A percentile compares a stretch with the other conserved stretches of the same genome.
These are phyloP conservation scores for Nibea albiflora DNA, from an alignment of 2,113 vertebrate species.

Conservation along the genomic window DNA sequence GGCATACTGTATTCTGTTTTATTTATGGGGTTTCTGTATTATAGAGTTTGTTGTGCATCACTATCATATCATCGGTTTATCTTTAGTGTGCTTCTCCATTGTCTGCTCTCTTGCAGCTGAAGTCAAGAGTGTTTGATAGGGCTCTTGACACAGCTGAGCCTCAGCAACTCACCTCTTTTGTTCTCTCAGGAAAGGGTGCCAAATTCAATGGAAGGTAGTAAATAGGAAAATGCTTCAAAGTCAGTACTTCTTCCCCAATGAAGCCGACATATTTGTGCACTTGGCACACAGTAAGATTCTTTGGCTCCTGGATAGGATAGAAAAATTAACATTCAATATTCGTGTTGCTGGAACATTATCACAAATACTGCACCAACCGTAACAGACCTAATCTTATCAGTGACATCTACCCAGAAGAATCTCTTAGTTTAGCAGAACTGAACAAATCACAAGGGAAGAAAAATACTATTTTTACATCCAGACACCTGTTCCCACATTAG, in stretches of 20 bases:
- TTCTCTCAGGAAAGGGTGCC: conserved; percentile 76
- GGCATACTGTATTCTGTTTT: conserved; percentile 67
- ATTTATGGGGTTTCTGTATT: conserved; percentile 70
- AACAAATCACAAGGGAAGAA: conserved; percentile 57
- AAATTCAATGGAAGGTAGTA: conserved; percentile 74
- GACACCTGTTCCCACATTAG: conserved; percentile 65
- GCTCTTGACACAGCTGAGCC: conserved; percentile 74
- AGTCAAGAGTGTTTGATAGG: conserved; percentile 78
- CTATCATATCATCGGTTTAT: conserved; percentile 75
- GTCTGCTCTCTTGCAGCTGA: conserved; percentile 67
- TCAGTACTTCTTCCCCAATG: conserved; percentile 64
- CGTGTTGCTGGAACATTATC: conserved; percentile 52
- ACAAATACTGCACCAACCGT: conserved; percentile 46
- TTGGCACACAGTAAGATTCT: conserved; percentile 53
- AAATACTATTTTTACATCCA: conserved; percentile 45
- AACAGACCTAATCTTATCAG: conserved; percentile 67
- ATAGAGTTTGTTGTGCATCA: conserved; percentile 72
- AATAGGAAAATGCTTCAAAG: conserved; percentile 77
- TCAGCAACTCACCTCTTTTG: conserved; percentile 74
- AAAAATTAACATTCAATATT: conserved; percentile 64
- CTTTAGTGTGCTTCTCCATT: conserved; percentile 59
- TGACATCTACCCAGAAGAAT: conserved; percentile 62
- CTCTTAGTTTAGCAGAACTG: conserved; percentile 59
- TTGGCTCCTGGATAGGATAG: conserved; percentile 44
- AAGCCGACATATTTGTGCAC: conserved; percentile 57